A percentile compares a stretch with the other conserved stretches of the same genome.
These are phyloP conservation scores for Philhelius pedissequus DNA, from an alignment of 2,888 invertebrate species.

Conservation along the genomic window DNA sequence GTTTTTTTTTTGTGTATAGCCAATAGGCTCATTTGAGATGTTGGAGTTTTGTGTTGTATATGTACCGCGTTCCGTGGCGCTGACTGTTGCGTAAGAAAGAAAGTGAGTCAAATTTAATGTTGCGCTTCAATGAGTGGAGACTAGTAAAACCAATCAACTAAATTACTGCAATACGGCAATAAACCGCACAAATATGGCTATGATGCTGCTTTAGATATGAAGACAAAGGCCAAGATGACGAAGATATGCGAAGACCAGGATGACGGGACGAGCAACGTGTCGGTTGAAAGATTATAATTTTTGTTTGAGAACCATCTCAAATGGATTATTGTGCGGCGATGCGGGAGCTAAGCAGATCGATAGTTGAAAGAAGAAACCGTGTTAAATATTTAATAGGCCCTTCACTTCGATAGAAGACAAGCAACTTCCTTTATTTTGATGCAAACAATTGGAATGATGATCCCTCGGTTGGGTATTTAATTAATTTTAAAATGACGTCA, in stretches of 20 bases:
- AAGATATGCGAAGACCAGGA: neutral
- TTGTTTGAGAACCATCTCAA: constrained; percentile 2
- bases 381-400: neutral
- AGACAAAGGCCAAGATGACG: constrained; percentile 3
- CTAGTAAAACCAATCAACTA: constrained; percentile 68
- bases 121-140: constrained; percentile 67
- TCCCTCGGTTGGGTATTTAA: neutral
- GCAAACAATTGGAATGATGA: too few relatives aligned
- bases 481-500: neutral
- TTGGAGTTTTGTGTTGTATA: constrained; percentile 32
- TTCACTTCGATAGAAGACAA: neutral
- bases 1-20: constrained; percentile 12
- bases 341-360: neutral
- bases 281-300: constrained; percentile 14
- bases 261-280: neutral
- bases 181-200: constrained; percentile 14
- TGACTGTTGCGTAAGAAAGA: constrained; percentile 62
- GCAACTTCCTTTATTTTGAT: neutral
- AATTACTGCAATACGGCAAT: constrained; percentile 58
- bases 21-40: constrained; percentile 43
- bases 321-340: neutral
- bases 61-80: constrained; percentile 50
- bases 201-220: constrained; percentile 14
- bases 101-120: constrained; percentile 64
- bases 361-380: constrained; percentile 12